Evolutionary conservation across 2,797 vertebrate species (phyloP).

Genomic region (Aplochiton taeniatus): DNA sequence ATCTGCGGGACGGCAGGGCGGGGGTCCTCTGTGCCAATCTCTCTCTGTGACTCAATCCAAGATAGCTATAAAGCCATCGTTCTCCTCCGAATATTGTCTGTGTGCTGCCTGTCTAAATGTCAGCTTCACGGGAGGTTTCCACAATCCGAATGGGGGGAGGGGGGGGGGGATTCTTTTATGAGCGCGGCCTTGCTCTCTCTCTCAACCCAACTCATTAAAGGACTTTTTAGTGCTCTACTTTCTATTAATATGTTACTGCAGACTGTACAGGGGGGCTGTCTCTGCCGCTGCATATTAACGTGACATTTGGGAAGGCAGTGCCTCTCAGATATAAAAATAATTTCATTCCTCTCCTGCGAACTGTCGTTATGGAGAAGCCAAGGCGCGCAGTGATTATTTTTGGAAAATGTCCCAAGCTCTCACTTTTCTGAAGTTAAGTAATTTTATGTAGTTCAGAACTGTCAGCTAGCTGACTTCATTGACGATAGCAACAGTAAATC

Average conservation of each 20-base stretch:
- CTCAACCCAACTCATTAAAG: constrained; percentile 11
- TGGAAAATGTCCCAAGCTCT: constrained; percentile 18
- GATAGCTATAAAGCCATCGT: no score
- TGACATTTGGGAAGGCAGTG: constrained; percentile 34
- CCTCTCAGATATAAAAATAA: constrained; percentile 31
- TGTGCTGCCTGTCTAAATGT: no score
- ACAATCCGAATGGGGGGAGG: no score
- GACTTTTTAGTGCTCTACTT: constrained; percentile 21
- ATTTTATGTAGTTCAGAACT: constrained; percentile 3
- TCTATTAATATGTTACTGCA: constrained; percentile 33
- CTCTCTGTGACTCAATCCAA: not conserved
- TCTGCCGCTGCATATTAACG: constrained; percentile 27
- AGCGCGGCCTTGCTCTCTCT: constrained; percentile 10
- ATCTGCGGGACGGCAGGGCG: constrained; percentile 3
- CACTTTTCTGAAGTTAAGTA: constrained; percentile 17
- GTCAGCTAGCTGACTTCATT: not conserved
- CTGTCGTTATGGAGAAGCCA: constrained; percentile 20
- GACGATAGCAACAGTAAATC: not conserved
- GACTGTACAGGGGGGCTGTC: constrained; percentile 22
- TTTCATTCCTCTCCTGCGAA: constrained; percentile 14
- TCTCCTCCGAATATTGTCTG: no score
- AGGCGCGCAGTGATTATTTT: constrained; percentile 23
- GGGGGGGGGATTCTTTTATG: no score
- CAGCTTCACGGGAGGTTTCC: no score
- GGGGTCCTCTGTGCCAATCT: not conserved